A percentile compares a stretch with the other conserved stretches of the same genome.
Evolutionary conservation across 2,888 invertebrate genomes (phyloP).

Genomic region (Crioceris asparagi): DNA sequence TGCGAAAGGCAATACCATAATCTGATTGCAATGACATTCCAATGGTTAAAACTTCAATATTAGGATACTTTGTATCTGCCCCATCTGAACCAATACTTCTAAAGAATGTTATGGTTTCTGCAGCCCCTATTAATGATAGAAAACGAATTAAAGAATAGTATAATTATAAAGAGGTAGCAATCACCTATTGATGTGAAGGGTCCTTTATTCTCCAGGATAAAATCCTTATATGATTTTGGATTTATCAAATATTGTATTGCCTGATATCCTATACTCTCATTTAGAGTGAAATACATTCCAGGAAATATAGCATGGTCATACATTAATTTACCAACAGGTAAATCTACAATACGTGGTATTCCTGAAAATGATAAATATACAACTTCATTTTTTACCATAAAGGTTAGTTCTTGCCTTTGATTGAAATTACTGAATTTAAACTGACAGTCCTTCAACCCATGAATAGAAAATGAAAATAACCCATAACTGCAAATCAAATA

Average conservation of each 20-base stretch:
- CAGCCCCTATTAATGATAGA: neutral
- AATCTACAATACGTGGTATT: slow-evolving; percentile 49
- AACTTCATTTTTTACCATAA: neutral
- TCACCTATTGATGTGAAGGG: slow-evolving; percentile 42
- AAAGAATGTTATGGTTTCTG: neutral
- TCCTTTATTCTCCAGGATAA: slow-evolving; percentile 40
- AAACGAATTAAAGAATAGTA: neutral
- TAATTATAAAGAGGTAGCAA: neutral
- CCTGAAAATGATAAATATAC: slow-evolving; percentile 23
- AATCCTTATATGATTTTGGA: slow-evolving; percentile 34
- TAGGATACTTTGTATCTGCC: too few relatives aligned
- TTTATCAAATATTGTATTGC: slow-evolving; percentile 6
- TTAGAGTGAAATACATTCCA: slow-evolving; percentile 32
- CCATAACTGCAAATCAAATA: too few relatives aligned
- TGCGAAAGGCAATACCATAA: slow-evolving; percentile 25
- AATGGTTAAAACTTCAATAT: slow-evolving; percentile 58
- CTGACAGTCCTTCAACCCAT: too few relatives aligned
- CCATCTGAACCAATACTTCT: too few relatives aligned
- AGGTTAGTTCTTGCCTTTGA: too few relatives aligned
- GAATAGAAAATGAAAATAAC: too few relatives aligned
- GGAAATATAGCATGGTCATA: slow-evolving; percentile 49
- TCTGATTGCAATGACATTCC: slow-evolving; percentile 39
- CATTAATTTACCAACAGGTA: slow-evolving; percentile 56
- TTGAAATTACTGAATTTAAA: too few relatives aligned
- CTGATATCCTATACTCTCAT: slow-evolving; percentile 19